These are phyloP conservation scores for Stramonita haemastoma DNA, from an alignment of 2,888 invertebrate genomes.

Conservation along the genomic window DNA sequence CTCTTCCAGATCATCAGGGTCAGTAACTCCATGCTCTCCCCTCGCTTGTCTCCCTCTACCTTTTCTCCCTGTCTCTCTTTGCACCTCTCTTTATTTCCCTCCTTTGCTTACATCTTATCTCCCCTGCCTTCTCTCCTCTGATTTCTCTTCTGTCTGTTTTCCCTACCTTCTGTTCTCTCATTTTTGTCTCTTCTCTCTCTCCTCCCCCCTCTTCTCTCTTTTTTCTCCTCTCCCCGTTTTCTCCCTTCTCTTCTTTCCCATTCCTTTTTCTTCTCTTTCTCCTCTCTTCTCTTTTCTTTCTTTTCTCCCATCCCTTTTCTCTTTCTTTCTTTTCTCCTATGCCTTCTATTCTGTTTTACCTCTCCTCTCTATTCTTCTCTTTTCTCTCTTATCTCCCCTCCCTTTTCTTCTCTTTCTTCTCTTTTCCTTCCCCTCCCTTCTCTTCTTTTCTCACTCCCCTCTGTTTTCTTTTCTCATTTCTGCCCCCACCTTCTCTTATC, in stretches of 20 bases:
- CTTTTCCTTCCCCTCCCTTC: neutral
- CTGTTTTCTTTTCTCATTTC: no score
- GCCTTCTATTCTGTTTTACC: no score
- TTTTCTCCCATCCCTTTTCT: no score
- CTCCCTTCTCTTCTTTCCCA: neutral
- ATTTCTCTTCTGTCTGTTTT: neutral
- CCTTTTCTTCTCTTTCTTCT: neutral
- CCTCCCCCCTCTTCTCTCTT: neutral
- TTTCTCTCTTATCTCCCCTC: neutral
- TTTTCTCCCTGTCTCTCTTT: neutral
- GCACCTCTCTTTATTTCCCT: neutral
- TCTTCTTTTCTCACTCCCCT: neutral
- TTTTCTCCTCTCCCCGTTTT: neutral
- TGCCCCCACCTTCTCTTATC: neutral
- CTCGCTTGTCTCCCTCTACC: neutral
- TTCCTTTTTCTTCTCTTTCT: no score
- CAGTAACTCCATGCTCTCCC: slow-evolving; percentile 44
- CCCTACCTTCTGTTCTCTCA: neutral
- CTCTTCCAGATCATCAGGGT: slow-evolving; percentile 67
- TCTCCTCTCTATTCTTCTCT: neutral
- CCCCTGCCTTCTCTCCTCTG: neutral
- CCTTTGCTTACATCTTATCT: neutral
- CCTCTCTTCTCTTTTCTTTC: no score
- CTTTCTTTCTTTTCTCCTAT: no score
- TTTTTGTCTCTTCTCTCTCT: neutral